These are phyloP conservation scores for Syritta pipiens DNA, from an alignment of 2,888 invertebrate species.

Conservation along the genomic window DNA sequence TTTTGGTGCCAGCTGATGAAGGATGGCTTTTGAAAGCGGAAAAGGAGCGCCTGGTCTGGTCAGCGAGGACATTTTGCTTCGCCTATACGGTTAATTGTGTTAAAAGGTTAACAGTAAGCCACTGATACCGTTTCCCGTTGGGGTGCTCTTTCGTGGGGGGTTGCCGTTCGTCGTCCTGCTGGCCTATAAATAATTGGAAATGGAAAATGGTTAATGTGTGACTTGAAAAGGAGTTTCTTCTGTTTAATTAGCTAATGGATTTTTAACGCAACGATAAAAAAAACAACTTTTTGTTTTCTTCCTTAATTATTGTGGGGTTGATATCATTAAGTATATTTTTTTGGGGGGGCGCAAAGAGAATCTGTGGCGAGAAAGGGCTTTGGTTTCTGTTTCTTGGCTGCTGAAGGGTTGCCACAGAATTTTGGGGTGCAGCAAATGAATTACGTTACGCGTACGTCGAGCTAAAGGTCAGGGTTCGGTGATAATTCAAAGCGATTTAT, in stretches of 20 bases:
- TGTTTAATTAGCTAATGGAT: constrained; percentile 45
- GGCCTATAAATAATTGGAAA: constrained; percentile 38
- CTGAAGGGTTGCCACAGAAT: no score
- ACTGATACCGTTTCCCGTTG: no score
- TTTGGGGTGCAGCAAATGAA: background rate
- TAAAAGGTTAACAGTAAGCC: constrained; percentile 41
- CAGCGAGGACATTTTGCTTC: constrained; percentile 6
- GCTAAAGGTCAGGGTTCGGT: no score
- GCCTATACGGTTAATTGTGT: constrained; percentile 41
- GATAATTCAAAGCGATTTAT: no score
- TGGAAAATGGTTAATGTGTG: constrained; percentile 31
- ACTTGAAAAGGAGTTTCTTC: constrained; percentile 17
- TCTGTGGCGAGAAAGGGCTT: background rate
- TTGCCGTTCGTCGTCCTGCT: background rate
- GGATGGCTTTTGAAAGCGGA: constrained; percentile 23
- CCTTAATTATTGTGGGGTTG: background rate
- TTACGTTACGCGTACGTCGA: no score
- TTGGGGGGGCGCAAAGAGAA: background rate
- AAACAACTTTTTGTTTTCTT: constrained; percentile 15
- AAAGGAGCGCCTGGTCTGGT: constrained; percentile 27
- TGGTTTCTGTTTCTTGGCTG: no score
- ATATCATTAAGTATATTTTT: background rate
- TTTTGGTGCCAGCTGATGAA: constrained; percentile 13
- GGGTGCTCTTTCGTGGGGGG: constrained; percentile 9
- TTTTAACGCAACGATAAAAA: constrained; percentile 14